Percentiles rank a stretch among this genome's conserved stretches.
Evolutionary conservation across 2,113 vertebrate species (phyloP).

Genomic region (Apaloderma vittatum): DNA sequence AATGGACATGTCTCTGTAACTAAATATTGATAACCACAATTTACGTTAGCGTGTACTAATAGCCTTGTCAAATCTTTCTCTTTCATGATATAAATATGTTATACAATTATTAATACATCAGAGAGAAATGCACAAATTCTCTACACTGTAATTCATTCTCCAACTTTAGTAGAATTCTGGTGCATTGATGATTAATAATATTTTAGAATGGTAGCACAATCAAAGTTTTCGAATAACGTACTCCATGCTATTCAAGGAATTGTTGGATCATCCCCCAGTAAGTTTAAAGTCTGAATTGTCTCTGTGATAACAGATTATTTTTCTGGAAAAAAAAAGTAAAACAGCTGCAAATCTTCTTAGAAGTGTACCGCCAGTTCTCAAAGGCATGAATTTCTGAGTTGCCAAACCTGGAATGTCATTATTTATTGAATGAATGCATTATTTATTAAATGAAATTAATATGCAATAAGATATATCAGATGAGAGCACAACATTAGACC

Average conservation of each 20-base stretch:
- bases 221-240: not conserved
- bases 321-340: not conserved
- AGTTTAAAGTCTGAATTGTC: not conserved
- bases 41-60: not conserved
- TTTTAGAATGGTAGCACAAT: not conserved
- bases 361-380: not conserved
- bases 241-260: not conserved
- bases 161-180: not conserved
- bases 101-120: not conserved
- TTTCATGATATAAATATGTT: not conserved
- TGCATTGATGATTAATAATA: not conserved
- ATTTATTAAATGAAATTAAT: not conserved
- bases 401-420: not conserved
- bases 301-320: not conserved
- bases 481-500: not conserved
- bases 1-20: not conserved
- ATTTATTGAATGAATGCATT: not conserved
- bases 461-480: not conserved
- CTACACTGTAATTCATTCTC: not conserved
- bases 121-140: not conserved
- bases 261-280: not conserved
- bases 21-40: not conserved
- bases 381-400: not conserved
- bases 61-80: not conserved
- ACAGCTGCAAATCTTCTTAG: not conserved